A percentile compares a stretch with the other conserved stretches of the same genome.
Conservation (phyloP, 1,140 invertebrate genomes). For the Pygmarrhopalites habei region DNA sequence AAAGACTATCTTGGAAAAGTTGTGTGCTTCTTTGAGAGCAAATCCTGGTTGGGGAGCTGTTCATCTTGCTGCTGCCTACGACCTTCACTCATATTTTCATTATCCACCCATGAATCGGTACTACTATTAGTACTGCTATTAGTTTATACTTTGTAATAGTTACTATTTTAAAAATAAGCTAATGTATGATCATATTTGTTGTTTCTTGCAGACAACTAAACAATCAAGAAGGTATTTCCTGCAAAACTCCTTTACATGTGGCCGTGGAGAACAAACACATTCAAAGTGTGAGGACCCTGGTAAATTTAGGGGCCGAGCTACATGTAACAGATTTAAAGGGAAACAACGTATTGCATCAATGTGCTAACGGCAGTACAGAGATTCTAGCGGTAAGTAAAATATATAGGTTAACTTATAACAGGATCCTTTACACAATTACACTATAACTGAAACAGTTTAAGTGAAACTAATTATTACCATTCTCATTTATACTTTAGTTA, state of each 20-base stretch:
- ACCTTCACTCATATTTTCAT: not conserved
- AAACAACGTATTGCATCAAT: conserved; percentile 25
- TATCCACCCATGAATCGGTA: not conserved
- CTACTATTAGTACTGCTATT: not conserved
- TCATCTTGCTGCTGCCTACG: not conserved
- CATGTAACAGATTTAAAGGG: conserved; percentile 16
- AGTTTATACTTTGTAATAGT: not conserved
- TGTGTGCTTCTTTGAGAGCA: not conserved
- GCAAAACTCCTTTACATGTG: conserved; percentile 30
- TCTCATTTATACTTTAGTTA: not conserved
- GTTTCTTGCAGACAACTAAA: conserved; percentile 5
- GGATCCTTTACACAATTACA: not conserved
- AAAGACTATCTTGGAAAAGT: too few relatives aligned
- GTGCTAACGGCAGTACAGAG: not conserved
- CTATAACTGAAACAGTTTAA: not conserved
- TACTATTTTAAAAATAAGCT: not conserved
- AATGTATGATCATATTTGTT: too few relatives aligned
- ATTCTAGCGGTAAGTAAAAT: conserved; percentile 9
- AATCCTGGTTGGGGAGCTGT: not conserved
- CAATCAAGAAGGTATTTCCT: conserved; percentile 14
- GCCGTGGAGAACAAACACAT: conserved; percentile 17
- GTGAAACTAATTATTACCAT: not conserved
- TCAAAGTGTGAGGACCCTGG: not conserved
- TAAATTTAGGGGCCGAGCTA: conserved; percentile 7
- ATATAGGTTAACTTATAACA: not conserved